These are phyloP conservation scores for Euproctis similis DNA, from an alignment of 2,888 invertebrate genomes.

Conservation along the genomic window DNA sequence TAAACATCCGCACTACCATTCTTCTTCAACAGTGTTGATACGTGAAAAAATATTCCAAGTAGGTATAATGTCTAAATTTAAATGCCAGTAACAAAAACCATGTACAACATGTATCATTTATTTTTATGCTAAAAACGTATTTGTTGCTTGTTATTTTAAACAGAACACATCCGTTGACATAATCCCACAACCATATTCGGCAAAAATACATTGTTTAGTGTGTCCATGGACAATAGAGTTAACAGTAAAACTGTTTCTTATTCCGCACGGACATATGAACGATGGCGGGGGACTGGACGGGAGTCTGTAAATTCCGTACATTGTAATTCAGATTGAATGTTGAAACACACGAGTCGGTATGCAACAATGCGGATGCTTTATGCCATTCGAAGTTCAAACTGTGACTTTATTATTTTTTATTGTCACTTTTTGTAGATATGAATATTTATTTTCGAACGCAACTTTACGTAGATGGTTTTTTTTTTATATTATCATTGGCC, in stretches of 20 bases:
- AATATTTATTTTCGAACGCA: too few species aligned
- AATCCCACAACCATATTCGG: conserved; percentile 68
- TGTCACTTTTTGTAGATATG: too few species aligned
- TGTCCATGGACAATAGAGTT: conserved; percentile 66
- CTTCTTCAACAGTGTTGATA: conserved; percentile 14
- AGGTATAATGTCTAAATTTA: conserved; percentile 26
- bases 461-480: too few species aligned
- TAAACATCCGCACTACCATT: too few species aligned
- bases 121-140: conserved; percentile 38
- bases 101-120: conserved; percentile 9
- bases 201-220: conserved; percentile 69
- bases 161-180: conserved; percentile 69
- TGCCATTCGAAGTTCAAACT: conserved; percentile 14
- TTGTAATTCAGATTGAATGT: conserved; percentile 70
- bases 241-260: conserved; percentile 72
- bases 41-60: conserved; percentile 19
- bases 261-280: conserved; percentile 70
- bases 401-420: too few species aligned
- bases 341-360: conserved; percentile 66
- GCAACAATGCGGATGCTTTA: conserved; percentile 58
- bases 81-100: conserved; percentile 36
- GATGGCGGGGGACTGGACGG: conserved; percentile 39
- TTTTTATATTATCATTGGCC: too few species aligned
- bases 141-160: conserved; percentile 57
- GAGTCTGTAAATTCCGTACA: conserved; percentile 61